Conservation (phyloP, 2,797 vertebrate species). For the Cryptoblepharus egeriae region DNA sequence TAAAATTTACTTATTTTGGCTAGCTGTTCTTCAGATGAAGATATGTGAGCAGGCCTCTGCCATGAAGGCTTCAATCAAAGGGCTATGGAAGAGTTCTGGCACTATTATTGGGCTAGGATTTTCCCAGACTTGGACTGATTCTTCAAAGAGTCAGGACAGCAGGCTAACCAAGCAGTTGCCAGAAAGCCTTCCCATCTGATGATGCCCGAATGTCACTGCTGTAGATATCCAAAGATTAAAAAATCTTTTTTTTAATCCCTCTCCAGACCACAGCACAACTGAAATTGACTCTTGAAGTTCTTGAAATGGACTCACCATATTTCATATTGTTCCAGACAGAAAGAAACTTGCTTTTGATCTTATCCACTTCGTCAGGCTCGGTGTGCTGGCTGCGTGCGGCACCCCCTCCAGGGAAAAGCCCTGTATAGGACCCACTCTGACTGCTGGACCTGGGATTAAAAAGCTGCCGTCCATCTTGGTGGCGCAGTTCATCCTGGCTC, state of each 20-base stretch:
- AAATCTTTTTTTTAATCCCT: not conserved
- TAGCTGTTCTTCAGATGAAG: not conserved
- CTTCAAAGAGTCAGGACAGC: not conserved
- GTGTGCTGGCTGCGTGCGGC: conserved; percentile 42
- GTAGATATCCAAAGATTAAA: not conserved
- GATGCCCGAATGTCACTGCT: not conserved
- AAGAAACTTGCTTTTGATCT: conserved; percentile 89
- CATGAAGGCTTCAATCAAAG: not conserved
- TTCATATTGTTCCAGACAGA: conserved; percentile 93
- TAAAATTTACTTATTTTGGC: not conserved
- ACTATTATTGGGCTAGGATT: not conserved
- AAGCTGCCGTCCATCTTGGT: conserved; percentile 61
- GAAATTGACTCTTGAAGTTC: not conserved
- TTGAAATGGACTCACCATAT: conserved; percentile 81
- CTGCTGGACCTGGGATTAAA: conserved; percentile 39
- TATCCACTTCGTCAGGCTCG: conserved; percentile 90
- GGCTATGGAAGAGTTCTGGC: not conserved
- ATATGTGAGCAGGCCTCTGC: not conserved
- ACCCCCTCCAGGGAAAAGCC: conserved; percentile 10
- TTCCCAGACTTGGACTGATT: not conserved
- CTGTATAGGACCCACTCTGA: conserved; percentile 34
- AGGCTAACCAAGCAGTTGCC: not conserved
- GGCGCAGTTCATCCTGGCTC: conserved; percentile 76
- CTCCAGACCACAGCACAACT: too few relatives aligned
- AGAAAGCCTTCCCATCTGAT: not conserved